Evolutionary conservation across 2,888 invertebrate species (phyloP).

Genomic region (Clostera curtula): DNA sequence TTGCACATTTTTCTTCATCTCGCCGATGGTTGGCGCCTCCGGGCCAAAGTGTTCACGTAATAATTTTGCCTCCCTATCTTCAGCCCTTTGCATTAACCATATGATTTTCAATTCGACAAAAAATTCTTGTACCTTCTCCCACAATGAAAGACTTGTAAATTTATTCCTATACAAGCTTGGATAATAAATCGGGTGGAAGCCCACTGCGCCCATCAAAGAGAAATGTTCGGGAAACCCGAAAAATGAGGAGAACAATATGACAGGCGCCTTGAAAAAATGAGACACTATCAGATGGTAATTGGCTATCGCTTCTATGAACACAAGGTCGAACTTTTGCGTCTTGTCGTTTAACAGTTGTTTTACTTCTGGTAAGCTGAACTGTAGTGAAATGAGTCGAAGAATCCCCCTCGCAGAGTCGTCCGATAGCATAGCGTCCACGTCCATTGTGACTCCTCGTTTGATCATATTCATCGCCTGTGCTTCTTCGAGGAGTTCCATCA

Average conservation of each 20-base stretch:
- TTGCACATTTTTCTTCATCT: constrained; percentile 26
- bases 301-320: constrained; percentile 23
- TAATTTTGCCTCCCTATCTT: constrained; percentile 16
- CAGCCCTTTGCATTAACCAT: constrained; percentile 3
- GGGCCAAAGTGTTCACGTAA: constrained; percentile 23
- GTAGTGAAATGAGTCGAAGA: constrained; percentile 1
- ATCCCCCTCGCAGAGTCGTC: constrained; percentile 2
- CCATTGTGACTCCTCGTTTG: constrained; percentile 17
- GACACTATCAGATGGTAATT: constrained; percentile 20
- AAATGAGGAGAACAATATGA: constrained; percentile 23
- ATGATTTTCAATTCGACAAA: constrained; percentile 17
- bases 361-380: constrained; percentile 14
- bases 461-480: background rate
- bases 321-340: constrained; percentile 29
- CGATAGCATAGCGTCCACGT: constrained; percentile 2
- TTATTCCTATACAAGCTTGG: constrained; percentile 18
- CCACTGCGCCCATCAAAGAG: constrained; percentile 20
- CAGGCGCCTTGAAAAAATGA: constrained; percentile 26
- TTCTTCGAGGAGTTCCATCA: constrained; percentile 1
- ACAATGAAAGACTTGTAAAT: constrained; percentile 11
- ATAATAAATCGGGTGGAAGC: constrained; percentile 21
- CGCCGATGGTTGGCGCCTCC: constrained; percentile 18
- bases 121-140: constrained; percentile 17
- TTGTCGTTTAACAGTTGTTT: constrained; percentile 20
- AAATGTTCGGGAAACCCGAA: constrained; percentile 18